These are phyloP conservation scores for Andrena bucephala DNA, from an alignment of 2,888 invertebrate species.

Conservation along the genomic window DNA sequence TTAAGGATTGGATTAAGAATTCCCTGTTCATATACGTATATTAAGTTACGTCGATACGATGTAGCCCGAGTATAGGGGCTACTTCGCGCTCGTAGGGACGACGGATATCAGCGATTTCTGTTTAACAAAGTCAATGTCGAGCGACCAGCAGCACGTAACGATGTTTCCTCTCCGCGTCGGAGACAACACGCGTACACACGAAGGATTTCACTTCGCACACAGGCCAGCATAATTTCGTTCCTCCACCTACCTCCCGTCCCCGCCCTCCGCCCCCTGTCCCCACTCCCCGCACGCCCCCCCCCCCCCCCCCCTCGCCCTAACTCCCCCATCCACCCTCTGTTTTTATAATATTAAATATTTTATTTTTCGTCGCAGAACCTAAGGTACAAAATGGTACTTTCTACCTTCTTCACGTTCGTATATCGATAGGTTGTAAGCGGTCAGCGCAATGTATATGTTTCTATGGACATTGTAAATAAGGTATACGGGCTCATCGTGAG, in stretches of 20 bases:
- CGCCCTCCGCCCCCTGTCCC: too few species aligned
- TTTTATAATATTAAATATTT: slow-evolving; percentile 8
- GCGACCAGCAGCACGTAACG: slow-evolving; percentile 55
- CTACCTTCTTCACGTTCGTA: slow-evolving; percentile 72
- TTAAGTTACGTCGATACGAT: slow-evolving; percentile 67
- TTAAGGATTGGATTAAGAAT: slow-evolving; percentile 74
- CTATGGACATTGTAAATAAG: slow-evolving; percentile 81
- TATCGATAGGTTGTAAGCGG: slow-evolving; percentile 69
- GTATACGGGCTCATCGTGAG: slow-evolving; percentile 76
- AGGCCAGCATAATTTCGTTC: slow-evolving; percentile 73
- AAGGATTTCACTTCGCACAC: slow-evolving; percentile 73
- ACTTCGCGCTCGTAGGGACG: slow-evolving; percentile 62
- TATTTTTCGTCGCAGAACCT: slow-evolving; percentile 71
- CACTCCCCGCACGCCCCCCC: not conserved
- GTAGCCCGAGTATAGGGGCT: slow-evolving; percentile 56
- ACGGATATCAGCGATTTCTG: slow-evolving; percentile 62
- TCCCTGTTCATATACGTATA: slow-evolving; percentile 61
- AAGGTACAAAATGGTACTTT: slow-evolving; percentile 80
- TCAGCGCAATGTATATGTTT: slow-evolving; percentile 77
- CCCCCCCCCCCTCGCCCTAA: too few species aligned
- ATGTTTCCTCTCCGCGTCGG: slow-evolving; percentile 59
- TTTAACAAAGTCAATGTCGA: slow-evolving; percentile 55
- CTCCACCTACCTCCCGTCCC: not conserved
- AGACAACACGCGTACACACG: slow-evolving; percentile 39
- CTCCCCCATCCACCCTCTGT: not conserved